These are phyloP conservation scores for Falco novaeseelandiae DNA, from an alignment of 2,797 vertebrate genomes.

Conservation along the genomic window DNA sequence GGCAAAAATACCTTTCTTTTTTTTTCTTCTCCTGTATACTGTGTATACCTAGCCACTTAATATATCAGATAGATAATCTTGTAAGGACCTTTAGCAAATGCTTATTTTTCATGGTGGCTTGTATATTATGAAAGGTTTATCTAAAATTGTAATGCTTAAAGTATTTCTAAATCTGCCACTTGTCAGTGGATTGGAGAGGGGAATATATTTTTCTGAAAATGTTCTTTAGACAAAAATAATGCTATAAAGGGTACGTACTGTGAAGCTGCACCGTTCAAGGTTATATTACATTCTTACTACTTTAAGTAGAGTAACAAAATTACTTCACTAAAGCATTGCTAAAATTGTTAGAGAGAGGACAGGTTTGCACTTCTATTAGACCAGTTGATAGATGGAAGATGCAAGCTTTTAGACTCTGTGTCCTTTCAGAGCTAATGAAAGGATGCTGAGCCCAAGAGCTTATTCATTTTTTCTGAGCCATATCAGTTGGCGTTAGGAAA, in stretches of 20 bases:
- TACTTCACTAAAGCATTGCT: not conserved
- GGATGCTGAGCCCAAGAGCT: not conserved
- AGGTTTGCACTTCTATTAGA: slow-evolving; percentile 20
- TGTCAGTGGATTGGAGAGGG: not conserved
- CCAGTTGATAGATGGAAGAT: not conserved
- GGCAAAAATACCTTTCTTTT: not conserved
- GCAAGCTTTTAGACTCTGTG: not conserved
- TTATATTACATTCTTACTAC: not conserved
- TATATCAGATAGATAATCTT: not conserved
- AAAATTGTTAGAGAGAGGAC: not conserved
- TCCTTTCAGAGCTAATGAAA: slow-evolving; percentile 42
- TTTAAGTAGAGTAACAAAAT: slow-evolving; percentile 27
- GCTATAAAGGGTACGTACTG: not conserved
- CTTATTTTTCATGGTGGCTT: slow-evolving; percentile 10
- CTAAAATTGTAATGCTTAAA: slow-evolving; percentile 8
- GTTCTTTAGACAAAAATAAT: not conserved
- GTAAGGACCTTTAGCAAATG: not conserved
- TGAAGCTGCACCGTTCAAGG: not conserved
- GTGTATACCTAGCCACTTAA: not conserved
- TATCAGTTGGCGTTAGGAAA: not conserved
- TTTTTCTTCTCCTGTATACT: not conserved
- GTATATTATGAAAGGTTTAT: not conserved
- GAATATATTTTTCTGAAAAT: not conserved
- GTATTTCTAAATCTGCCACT: slow-evolving; percentile 32
- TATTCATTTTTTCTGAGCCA: not conserved